phyloP scores from a whole-genome alignment of 2,797 vertebrate species.

The Echiichthys vipera region DNA sequence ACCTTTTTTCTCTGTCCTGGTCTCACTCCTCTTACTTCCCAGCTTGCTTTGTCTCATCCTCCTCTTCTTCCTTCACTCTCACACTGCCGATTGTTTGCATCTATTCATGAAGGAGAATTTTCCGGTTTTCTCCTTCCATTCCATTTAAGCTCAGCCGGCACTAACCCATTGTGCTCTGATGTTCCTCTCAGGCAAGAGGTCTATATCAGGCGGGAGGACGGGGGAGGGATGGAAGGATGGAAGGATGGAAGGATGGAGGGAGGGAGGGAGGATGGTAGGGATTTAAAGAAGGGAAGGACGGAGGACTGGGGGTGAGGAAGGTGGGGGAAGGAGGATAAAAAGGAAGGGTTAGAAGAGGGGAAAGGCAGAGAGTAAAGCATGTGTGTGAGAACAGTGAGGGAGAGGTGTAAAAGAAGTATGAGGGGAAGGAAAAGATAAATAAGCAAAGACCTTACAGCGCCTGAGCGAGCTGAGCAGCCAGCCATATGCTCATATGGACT shows the following conservation, averaged over 20 bases:
- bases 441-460: slow-evolving; percentile 35
- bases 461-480: slow-evolving; percentile 36
- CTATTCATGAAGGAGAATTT: slow-evolving; percentile 83
- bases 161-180: slow-evolving; percentile 78
- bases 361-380: slow-evolving; percentile 30
- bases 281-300: slow-evolving; percentile 30
- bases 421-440: slow-evolving; percentile 32
- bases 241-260: slow-evolving; percentile 32
- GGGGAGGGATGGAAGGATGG: slow-evolving; percentile 32
- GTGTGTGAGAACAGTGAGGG: slow-evolving; percentile 27
- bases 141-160: slow-evolving; percentile 81
- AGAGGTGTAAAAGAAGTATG: slow-evolving; percentile 42
- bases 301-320: background rate
- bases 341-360: slow-evolving; percentile 33
- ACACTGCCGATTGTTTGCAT: slow-evolving; percentile 72
- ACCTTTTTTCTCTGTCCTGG: slow-evolving; percentile 9
- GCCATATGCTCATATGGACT: slow-evolving; percentile 38
- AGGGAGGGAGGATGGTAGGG: slow-evolving; percentile 33
- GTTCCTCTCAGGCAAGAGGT: slow-evolving; percentile 78
- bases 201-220: slow-evolving; percentile 74
- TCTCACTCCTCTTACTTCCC: slow-evolving; percentile 26
- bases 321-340: slow-evolving; percentile 14
- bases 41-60: slow-evolving; percentile 39
- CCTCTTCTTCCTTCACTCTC: slow-evolving; percentile 54
- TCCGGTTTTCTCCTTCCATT: slow-evolving; percentile 82